phyloP scores from a whole-genome alignment of 2,113 vertebrate genomes.

The Eulacestoma nigropectus region DNA sequence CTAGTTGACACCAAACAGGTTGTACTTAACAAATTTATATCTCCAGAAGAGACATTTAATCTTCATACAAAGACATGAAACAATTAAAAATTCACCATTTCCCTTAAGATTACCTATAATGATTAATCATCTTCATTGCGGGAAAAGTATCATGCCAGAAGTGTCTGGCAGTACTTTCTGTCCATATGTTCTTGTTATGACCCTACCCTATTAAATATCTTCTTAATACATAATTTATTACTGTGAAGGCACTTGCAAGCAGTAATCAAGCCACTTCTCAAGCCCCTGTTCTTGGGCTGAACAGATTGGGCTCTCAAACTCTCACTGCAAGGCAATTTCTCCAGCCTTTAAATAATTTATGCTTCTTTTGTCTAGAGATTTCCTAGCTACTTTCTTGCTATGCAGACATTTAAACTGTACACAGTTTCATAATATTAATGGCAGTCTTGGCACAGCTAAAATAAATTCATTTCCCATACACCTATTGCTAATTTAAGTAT shows the following conservation, averaged over 20 bases:
- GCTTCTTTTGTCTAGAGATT: background rate
- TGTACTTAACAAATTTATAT: background rate
- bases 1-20: background rate
- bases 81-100: background rate
- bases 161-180: background rate
- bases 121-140: background rate
- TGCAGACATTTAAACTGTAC: background rate
- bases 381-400: background rate
- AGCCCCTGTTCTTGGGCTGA: background rate
- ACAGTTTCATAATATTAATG: background rate
- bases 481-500: background rate
- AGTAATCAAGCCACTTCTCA: background rate
- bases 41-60: background rate
- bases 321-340: background rate
- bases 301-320: background rate
- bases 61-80: constrained; percentile 17
- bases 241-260: background rate
- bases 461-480: background rate
- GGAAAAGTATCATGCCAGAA: background rate
- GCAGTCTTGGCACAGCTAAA: background rate
- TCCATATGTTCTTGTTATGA: constrained; percentile 34
- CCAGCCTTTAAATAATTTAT: background rate
- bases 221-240: constrained; percentile 29
- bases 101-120: constrained; percentile 7
- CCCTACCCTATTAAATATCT: background rate